These are phyloP conservation scores for Clavelina lepadiformis DNA, from an alignment of 23 tunicate genomes.

Conservation along the genomic window DNA sequence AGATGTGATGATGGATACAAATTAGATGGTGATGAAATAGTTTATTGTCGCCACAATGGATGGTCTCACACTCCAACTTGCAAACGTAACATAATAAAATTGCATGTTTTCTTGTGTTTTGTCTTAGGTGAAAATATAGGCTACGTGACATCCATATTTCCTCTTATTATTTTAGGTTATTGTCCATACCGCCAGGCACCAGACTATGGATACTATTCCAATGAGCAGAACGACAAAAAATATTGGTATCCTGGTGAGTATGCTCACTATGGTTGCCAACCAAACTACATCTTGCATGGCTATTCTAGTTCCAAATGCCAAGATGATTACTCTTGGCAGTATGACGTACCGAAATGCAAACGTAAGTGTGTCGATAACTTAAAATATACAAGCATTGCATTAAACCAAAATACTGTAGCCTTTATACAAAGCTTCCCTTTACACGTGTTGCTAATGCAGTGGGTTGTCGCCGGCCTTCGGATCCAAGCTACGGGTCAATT, in stretches of 20 bases:
- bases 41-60: slow-evolving; percentile 8
- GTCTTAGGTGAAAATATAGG: too few relatives aligned
- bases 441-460: too few relatives aligned
- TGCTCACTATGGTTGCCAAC: slow-evolving; percentile 1
- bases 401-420: too few relatives aligned
- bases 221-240: not conserved
- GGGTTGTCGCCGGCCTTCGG: slow-evolving; percentile 6
- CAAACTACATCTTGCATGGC: slow-evolving; percentile 1
- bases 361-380: too few relatives aligned
- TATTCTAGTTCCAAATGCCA: not conserved
- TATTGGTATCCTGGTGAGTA: slow-evolving; percentile 13
- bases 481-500: slow-evolving; percentile 6
- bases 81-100: too few relatives aligned
- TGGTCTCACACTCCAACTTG: slow-evolving; percentile 18
- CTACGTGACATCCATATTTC: too few relatives aligned
- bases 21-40: slow-evolving; percentile 1
- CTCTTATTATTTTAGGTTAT: too few relatives aligned
- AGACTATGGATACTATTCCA: too few relatives aligned
- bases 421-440: too few relatives aligned
- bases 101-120: too few relatives aligned
- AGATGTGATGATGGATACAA: slow-evolving; percentile 22
- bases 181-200: too few relatives aligned
- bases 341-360: slow-evolving; percentile 6
- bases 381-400: too few relatives aligned
- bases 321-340: not conserved